These are phyloP conservation scores for Platycheirus rosarum DNA, from an alignment of 2,888 invertebrate species.

Conservation along the genomic window DNA sequence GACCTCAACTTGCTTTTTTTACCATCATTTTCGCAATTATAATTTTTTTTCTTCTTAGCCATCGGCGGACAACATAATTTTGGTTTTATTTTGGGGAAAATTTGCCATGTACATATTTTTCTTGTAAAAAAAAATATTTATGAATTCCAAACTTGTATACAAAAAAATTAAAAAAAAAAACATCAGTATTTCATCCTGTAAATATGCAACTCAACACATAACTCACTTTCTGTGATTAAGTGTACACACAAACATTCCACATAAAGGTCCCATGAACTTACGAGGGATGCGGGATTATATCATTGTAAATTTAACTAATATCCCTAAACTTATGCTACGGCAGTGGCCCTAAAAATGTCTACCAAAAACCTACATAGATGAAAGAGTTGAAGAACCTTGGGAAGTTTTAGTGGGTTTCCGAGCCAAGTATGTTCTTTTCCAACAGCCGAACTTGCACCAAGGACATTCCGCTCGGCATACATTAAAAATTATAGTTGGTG, in stretches of 20 bases:
- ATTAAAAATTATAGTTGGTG: constrained; percentile 18
- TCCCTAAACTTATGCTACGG: neutral
- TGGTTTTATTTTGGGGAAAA: no score
- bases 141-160: no score
- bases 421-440: neutral
- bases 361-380: neutral
- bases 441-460: neutral
- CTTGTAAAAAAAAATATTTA: neutral
- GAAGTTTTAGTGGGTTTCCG: constrained; percentile 5
- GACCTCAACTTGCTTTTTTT: neutral
- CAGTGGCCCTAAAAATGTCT: neutral
- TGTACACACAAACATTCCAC: neutral
- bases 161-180: neutral
- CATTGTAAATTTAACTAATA: neutral
- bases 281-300: no score
- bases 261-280: no score
- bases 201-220: neutral
- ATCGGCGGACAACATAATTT: no score
- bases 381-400: neutral
- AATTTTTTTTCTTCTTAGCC: neutral
- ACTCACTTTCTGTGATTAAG: neutral
- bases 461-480: neutral
- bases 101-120: no score
- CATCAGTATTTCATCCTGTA: neutral
- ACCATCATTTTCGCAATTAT: neutral